These are phyloP conservation scores for Dryomyza anilis DNA, from an alignment of 2,888 invertebrate species.

Conservation along the genomic window DNA sequence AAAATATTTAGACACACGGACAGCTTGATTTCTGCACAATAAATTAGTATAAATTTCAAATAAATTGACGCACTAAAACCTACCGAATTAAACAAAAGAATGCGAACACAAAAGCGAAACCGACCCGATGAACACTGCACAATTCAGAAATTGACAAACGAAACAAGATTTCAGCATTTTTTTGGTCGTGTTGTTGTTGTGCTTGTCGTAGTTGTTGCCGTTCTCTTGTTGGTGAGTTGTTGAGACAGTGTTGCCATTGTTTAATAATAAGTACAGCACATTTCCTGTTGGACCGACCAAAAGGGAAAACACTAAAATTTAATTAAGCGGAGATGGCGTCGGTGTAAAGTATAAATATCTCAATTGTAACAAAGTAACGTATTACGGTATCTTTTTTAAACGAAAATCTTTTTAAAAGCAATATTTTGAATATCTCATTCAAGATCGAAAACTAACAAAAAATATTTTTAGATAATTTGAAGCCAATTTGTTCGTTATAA, in stretches of 20 bases:
- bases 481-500: no score
- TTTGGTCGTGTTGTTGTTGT: not conserved
- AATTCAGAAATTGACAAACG: slow-evolving; percentile 37
- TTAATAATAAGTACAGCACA: not conserved
- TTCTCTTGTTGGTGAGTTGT: not conserved
- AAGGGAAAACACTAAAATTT: no score
- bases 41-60: slow-evolving; percentile 13
- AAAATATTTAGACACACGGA: not conserved
- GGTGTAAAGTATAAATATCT: no score
- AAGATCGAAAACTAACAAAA: no score
- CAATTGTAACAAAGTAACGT: no score
- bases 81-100: slow-evolving; percentile 17
- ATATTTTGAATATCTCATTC: no score
- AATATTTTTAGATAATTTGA: no score
- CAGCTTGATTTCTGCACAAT: slow-evolving; percentile 1
- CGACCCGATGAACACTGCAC: slow-evolving; percentile 14
- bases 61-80: not conserved
- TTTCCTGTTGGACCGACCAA: no score
- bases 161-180: slow-evolving; percentile 19
- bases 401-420: no score
- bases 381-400: no score
- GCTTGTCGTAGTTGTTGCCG: not conserved
- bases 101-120: not conserved
- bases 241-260: slow-evolving; percentile 26
- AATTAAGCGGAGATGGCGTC: not conserved